Evolutionary conservation across 2,888 invertebrate species (phyloP).

Genomic region (Andrena dorsata): DNA sequence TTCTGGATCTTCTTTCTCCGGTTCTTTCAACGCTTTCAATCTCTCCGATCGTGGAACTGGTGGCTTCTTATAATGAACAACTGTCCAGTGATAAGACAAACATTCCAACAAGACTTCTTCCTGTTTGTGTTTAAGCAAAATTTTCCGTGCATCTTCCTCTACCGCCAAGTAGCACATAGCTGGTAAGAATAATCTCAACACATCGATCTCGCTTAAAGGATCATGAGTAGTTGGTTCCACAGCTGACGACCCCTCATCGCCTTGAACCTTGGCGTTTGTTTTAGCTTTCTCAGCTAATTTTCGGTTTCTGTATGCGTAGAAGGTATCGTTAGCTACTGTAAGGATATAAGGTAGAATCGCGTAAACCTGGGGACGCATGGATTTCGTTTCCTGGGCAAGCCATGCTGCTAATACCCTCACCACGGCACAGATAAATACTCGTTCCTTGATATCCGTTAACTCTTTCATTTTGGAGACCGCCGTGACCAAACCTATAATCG

Average conservation of each 20-base stretch:
- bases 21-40: conserved; percentile 90
- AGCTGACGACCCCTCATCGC: conserved; percentile 78
- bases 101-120: conserved; percentile 93
- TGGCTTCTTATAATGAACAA: conserved; percentile 94
- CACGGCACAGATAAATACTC: conserved; percentile 93
- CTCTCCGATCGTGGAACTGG: conserved; percentile 93
- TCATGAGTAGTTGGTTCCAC: conserved; percentile 82
- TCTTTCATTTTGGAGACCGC: conserved; percentile 91
- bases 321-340: conserved; percentile 92
- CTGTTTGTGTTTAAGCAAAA: conserved; percentile 91
- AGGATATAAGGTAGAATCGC: conserved; percentile 93
- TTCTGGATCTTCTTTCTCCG: conserved; percentile 90
- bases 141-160: conserved; percentile 94
- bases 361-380: conserved; percentile 94
- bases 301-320: conserved; percentile 90
- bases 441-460: conserved; percentile 89
- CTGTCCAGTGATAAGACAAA: conserved; percentile 93
- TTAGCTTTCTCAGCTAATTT: conserved; percentile 90
- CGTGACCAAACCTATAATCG: conserved; percentile 90
- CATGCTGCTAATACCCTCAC: conserved; percentile 94
- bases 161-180: conserved; percentile 96
- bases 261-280: conserved; percentile 85
- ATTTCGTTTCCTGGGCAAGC: conserved; percentile 95
- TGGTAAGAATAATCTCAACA: conserved; percentile 93
- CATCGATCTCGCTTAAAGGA: conserved; percentile 88